Base-by-base conservation (phyloP, 1,140 invertebrate genomes). In the Drosophila lacteicornis region DNA sequence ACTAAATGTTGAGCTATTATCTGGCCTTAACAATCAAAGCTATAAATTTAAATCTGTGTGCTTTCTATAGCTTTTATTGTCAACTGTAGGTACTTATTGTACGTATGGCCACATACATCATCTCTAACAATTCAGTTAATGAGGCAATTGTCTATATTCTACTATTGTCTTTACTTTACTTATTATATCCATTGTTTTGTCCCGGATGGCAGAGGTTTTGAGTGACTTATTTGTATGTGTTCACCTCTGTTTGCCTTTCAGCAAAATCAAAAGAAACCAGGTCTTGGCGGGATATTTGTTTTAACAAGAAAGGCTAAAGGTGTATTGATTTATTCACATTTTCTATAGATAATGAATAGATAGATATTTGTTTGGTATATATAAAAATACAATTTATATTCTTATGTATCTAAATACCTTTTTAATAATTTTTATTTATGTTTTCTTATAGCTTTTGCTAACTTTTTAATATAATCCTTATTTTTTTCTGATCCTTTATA, bases 121-220 rank as follows among this genome's bases (percentile, higher is more conserved):
- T 47, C 42, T 17, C 30, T 1, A 61, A 67, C 63, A 67, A 63
- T 38, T 19, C 15, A 30, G 63, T 47, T 67, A 67, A 67, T 63
- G 58, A 67, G 63, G 30, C 58, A 47, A 47, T 67, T 67, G 63
- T 63, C 58, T 47, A 67, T 67, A 63, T 63, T 62, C 63, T 27
- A 63, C 30, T 19, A 67, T 38, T 67, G 58, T 67, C 33, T 47
- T 47, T 46, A 45, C n/a, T 17, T 67, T 27, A 61, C 58, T 27
- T 30, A 60, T 60, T 65, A 65, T 61, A 22, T 19, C 58, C 60
- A 47, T 67, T 67, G 58, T 63, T 63, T 43, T 58, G 56, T n/a
- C 5, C 22, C 56, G 38, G n/a, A 12, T 58, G 9, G 33, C 11
- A 9, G 33, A 9, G 8, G 9, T 36, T 36, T 36, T 11, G 9